Percentiles rank a stretch among this genome's conserved stretches.
Conservation (phyloP, 2,888 invertebrate species). For the Drosophila meridionalis region DNA sequence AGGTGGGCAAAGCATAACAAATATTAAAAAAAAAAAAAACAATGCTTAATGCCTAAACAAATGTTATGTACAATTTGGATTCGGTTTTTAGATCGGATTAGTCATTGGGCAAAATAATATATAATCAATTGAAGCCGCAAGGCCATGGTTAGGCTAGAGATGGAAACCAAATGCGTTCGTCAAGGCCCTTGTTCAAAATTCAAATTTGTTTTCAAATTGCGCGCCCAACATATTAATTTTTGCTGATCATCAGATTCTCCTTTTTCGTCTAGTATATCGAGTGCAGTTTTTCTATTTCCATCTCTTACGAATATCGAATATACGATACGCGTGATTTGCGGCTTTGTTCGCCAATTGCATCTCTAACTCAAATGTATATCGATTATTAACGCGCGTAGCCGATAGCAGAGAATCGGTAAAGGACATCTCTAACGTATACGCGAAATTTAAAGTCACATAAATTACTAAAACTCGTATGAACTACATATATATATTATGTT, state of each 20-base stretch:
- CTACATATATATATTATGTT: background rate
- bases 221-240: background rate
- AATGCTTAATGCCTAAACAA: slow-evolving; percentile 15
- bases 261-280: background rate
- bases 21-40: background rate
- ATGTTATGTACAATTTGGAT: slow-evolving; percentile 68
- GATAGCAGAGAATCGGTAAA: background rate
- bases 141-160: slow-evolving; percentile 49
- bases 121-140: slow-evolving; percentile 13
- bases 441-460: background rate
- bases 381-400: background rate
- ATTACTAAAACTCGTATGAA: background rate
- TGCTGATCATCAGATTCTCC: background rate
- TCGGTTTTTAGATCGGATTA: background rate
- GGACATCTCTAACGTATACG: background rate
- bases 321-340: background rate
- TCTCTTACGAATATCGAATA: background rate
- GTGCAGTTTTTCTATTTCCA: background rate
- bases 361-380: background rate
- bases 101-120: slow-evolving; percentile 12
- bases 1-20: background rate
- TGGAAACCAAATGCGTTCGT: slow-evolving; percentile 33
- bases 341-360: background rate
- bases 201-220: background rate
- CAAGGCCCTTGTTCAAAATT: background rate